Conservation (phyloP, 2,797 vertebrate species). For the Alcedo quadribrachys region DNA sequence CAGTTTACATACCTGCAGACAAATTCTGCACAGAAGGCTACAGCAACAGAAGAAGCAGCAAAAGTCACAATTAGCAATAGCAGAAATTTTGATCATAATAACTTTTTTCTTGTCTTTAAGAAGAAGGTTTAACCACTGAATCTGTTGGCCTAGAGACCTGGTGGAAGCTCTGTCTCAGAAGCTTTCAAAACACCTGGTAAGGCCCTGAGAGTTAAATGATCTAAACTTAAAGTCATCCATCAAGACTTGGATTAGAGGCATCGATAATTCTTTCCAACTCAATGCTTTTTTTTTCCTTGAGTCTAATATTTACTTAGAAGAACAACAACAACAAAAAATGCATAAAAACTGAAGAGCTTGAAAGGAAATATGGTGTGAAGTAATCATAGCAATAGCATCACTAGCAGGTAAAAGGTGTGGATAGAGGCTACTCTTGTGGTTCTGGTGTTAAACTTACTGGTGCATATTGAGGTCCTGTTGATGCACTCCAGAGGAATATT, state of each 20-base stretch:
- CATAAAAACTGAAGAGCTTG: neutral
- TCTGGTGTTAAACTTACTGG: neutral
- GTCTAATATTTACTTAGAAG: neutral
- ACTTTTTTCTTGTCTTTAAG: neutral
- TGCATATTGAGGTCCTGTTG: neutral
- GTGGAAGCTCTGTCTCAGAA: neutral
- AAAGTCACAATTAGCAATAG: neutral
- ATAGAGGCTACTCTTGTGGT: neutral
- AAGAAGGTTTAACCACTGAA: neutral
- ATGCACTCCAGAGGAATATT: neutral
- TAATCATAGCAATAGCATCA: neutral
- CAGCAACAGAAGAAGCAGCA: neutral
- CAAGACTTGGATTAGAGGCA: neutral
- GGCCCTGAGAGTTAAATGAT: neutral
- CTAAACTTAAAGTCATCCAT: neutral
- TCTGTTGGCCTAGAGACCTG: neutral
- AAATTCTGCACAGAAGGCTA: neutral
- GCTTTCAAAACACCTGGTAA: neutral
- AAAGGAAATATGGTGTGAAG: neutral
- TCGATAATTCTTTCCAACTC: neutral
- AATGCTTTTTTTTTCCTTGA: neutral
- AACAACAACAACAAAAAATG: neutral
- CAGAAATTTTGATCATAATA: neutral
- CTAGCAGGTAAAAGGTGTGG: neutral
- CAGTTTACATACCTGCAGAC: neutral